Conservation (phyloP, 2,113 vertebrate species). For the Meles meles region DNA sequence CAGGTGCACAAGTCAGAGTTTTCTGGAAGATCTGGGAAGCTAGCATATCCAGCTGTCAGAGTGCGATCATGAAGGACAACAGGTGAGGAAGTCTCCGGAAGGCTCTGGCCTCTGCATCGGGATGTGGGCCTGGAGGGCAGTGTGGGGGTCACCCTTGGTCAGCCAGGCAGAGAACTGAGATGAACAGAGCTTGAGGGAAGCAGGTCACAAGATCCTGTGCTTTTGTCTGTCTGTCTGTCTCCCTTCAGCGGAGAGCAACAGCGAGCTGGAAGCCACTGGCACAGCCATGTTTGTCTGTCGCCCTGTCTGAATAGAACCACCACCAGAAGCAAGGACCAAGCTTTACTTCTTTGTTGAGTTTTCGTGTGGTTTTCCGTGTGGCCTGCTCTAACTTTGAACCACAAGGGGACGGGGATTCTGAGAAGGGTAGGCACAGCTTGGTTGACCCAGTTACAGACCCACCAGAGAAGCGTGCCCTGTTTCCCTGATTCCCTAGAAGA, state of each 20-base stretch:
- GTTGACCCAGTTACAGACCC: background rate
- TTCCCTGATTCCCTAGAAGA: background rate
- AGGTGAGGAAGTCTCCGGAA: background rate
- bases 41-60: background rate
- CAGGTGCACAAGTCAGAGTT: background rate
- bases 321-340: background rate
- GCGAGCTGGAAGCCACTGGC: background rate
- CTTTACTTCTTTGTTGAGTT: background rate
- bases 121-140: background rate
- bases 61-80: background rate
- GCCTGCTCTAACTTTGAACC: background rate
- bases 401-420: background rate
- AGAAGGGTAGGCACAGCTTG: background rate
- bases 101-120: background rate
- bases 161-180: background rate
- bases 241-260: background rate
- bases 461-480: background rate
- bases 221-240: background rate
- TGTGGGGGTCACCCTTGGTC: background rate
- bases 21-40: background rate
- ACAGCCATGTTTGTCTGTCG: background rate
- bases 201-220: background rate
- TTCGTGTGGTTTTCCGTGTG: background rate
- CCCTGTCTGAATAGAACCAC: background rate
- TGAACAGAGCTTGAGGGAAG: background rate